Evolutionary conservation across 2,888 invertebrate genomes (phyloP), one percentile per base, ranked within the genome.

Genomic region (Myopa tessellatipennis): DNA sequence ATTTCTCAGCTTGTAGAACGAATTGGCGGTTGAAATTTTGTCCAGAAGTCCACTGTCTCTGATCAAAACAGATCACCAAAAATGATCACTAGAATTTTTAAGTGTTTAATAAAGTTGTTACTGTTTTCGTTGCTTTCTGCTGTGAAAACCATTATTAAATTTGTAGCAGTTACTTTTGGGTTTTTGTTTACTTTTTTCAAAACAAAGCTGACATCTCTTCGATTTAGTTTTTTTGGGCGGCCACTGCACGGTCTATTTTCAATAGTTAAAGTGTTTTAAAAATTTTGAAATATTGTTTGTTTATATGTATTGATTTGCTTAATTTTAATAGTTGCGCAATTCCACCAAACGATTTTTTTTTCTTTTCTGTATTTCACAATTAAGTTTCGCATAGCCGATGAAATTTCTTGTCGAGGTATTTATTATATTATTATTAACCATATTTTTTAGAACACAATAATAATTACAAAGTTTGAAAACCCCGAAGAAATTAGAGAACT

Each of bases 111-210:
- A n/a, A n/a, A n/a, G n/a, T n/a, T n/a, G n/a, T n/a, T n/a, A n/a
- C n/a, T n/a, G n/a, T 77, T 78, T 60, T 68, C 63, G 50, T 76
- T 71, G 52, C 1, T 8, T 52, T 52, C 52, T 3, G 52, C 52
- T 52, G 52, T 52, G 52, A 3, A 52, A 52, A 52, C 14, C 52
- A 52, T 52, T n/a, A n/a, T n/a, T 61, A 74, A 52, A 36, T 45
- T 74, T 36, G 55, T 55, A 26, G 36, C 67, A 74, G n/a, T 52
- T 7, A 61, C 61, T 70, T 74, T 77, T 5, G 65, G 55, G 36
- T 70, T 55, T 61, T 70, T 77, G 8, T 74, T 50, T n/a, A 77
- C 76, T 79, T 73, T 65, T 70, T 76, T 79, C n/a, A 76, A 14
- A n/a, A 77, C 74, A 60, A 77, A 67, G 18, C 55, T 73, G 18